Base-by-base conservation (phyloP, 1,140 invertebrate genomes). In the Atta texana region DNA sequence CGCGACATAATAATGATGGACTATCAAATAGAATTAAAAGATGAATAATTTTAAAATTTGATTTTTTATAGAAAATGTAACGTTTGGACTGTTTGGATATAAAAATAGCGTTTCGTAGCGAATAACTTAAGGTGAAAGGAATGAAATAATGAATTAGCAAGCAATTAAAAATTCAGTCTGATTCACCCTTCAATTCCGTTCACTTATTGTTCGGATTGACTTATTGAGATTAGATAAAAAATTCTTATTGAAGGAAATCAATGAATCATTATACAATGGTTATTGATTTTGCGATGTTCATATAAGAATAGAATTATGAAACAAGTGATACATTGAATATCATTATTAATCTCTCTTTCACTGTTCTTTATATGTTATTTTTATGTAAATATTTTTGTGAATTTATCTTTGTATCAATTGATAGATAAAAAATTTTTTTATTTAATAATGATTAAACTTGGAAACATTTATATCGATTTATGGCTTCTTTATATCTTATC, bases 91-190 rank as follows among this genome's bases (percentile, higher is more conserved):
- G 31, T 31, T 68, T 4, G 3, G 24, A 34, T 6, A 10, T 57
- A 14, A 71, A 10, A 71, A 72, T 44, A 14, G 18, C 21, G 10
- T 44, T 81, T 55, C 16, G 31, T 28, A 18, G 16, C 31, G 24
- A 80, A 14, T 14, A 49, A 28, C 39, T 66, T n/a, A 18, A 5
- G 39, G 77, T 81, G 66, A 81, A 81, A 81, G 78, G 51, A 24
- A 24, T 24, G 24, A 24, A 24, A 24, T 28, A 72, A 7, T 39
- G 31, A 57, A 55, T 72, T 28, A 8, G 51, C 51, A 44, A 69
- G 49, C 12, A 57, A 81, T 28, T 57, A 57, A 71, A 81, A 81
- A 81, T 81, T 51, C 2, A 21, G 2, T 57, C 18, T 10, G n/a
- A 21, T 53, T 44, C 49, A 81, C 18, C 3, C 18, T 24, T 1